Evolutionary conservation across 2,797 vertebrate genomes (phyloP), one percentile per base, ranked within the genome.

Genomic region (Gallinago stenura): DNA sequence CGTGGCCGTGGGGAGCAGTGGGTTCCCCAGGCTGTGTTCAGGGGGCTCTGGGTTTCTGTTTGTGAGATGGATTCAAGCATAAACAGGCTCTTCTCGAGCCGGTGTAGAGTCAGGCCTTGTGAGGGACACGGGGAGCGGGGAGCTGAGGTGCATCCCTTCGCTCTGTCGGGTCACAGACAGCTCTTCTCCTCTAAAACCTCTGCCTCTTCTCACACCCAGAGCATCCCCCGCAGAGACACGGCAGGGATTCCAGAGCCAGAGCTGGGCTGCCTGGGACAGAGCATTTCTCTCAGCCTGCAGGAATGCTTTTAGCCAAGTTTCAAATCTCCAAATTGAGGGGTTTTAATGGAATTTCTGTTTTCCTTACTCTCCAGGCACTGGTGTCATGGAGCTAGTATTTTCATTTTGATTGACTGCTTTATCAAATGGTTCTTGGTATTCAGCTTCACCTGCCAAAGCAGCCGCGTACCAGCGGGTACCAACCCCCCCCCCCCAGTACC

Each of bases 371-470:
- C 24, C 39, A 33, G 51, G 45, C 20, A 45, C 15, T 77, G 60
- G 58, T 83, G 71, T 61, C 78, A 30, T 25, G 22, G 72, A 81
- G 37, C n/a, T 71, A 4, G 41, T 91, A 35, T 69, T 82, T 95
- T 79, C 25, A 5, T n/a, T 82, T 56, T 65, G 77, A 90, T 31
- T 76, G 62, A 81, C 50, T 86, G 30, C 51, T 93, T 62, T 77
- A 66, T 76, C 58, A 39, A 81, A 75, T 30, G 12, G 35, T 10
- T 78, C 45, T 68, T 65, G 37, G 39, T 66, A 45, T 62, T 71
- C 33, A 68, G 56, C 57, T 71, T 54, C 31, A 30, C 3, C 24
- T 90, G 65, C 62, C 66, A 78, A 58, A 43, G 37, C 30, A 25
- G 60, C 56, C 72, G 8, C 3, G 3, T 6, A 11, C 26, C 26